A percentile compares a stretch with the other conserved stretches of the same genome.
phyloP scores from a whole-genome alignment of 2,797 vertebrate genomes.

The Pangasius larnaudii region DNA sequence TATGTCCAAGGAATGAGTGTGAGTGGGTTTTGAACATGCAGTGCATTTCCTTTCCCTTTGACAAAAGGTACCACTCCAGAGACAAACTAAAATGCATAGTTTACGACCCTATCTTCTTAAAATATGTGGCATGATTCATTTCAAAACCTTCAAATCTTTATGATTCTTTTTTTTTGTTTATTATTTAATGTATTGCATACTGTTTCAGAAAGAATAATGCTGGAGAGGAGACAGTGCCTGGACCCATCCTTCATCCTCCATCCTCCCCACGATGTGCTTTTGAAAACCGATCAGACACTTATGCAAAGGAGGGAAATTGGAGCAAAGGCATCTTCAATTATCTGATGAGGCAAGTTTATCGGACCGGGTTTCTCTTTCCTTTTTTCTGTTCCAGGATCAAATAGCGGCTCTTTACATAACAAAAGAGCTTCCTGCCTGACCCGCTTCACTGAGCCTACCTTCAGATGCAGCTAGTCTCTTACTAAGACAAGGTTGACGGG shows the following conservation, averaged over 20 bases:
- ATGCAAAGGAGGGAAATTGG: constrained; percentile 80
- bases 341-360: constrained; percentile 84
- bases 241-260: constrained; percentile 17
- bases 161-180: neutral
- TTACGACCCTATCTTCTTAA: neutral
- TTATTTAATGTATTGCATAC: neutral
- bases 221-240: constrained; percentile 14
- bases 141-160: neutral
- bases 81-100: neutral
- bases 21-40: neutral
- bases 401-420: constrained; percentile 81
- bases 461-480: constrained; percentile 57
- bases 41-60: neutral
- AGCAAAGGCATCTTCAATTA: constrained; percentile 78
- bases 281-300: constrained; percentile 81
- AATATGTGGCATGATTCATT: neutral
- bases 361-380: constrained; percentile 81
- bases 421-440: constrained; percentile 76
- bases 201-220: neutral
- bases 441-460: constrained; percentile 63
- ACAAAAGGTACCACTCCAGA: neutral
- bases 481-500: constrained; percentile 20
- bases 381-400: constrained; percentile 71
- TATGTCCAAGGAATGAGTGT: neutral
- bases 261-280: constrained; percentile 71